These are phyloP conservation scores for Lates japonicus DNA, from an alignment of 2,797 vertebrate genomes.

Conservation along the genomic window DNA sequence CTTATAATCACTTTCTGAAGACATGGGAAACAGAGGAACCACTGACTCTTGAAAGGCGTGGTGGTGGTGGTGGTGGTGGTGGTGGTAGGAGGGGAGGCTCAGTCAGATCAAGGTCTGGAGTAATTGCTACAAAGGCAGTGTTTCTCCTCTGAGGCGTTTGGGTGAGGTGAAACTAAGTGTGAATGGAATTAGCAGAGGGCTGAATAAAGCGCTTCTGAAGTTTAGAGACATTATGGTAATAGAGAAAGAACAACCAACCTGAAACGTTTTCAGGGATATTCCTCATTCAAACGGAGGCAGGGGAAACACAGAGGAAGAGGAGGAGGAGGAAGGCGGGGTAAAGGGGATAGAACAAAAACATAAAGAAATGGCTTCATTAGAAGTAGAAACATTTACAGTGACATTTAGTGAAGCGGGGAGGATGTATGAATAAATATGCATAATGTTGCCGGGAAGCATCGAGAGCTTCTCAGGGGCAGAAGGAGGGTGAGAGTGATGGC, in stretches of 20 bases:
- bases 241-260: constrained; percentile 22
- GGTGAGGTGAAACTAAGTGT: constrained; percentile 76
- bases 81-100: constrained; percentile 22
- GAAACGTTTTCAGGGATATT: constrained; percentile 50
- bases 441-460: constrained; percentile 81
- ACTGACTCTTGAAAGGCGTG: constrained; percentile 30
- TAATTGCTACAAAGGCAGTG: constrained; percentile 70
- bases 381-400: constrained; percentile 84
- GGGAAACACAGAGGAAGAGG: constrained; percentile 21
- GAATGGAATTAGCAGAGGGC: constrained; percentile 69
- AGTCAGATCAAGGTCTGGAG: constrained; percentile 73
- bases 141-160: constrained; percentile 58
- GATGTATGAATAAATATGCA: constrained; percentile 87
- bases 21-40: constrained; percentile 34
- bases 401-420: constrained; percentile 82
- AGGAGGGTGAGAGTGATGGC: constrained; percentile 81
- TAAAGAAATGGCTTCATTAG: constrained; percentile 79
- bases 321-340: constrained; percentile 15
- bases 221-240: constrained; percentile 72
- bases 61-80: not conserved
- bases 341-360: constrained; percentile 65
- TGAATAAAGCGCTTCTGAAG: constrained; percentile 65
- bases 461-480: constrained; percentile 80
- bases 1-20: constrained; percentile 5
- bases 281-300: constrained; percentile 54